Evolutionary conservation across 2,797 vertebrate genomes (phyloP), one percentile per base, ranked within the genome.

Genomic region (Aythya fuligula): DNA sequence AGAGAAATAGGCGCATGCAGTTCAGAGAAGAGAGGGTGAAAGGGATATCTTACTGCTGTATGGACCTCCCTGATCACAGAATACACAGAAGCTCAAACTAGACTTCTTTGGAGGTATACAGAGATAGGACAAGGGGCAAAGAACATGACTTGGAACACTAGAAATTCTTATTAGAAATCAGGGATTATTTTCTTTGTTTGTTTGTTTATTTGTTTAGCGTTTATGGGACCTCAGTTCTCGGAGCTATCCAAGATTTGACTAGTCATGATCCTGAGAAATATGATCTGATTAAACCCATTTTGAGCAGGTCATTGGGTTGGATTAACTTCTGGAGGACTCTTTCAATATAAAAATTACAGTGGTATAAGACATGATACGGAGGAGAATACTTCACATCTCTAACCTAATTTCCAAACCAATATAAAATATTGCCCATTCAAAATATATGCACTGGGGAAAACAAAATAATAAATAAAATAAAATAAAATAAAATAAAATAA

Each of bases 401-500:
- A 84, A 83, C 11, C 13, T 56, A 77, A 84, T 94, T 85, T 88
- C 62, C 70, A 93, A 85, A 78, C 11, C 65, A 86, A 84, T 53
- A 65, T 36, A 77, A 95, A 91, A 85, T 58, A 88, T 39, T 70
- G 39, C 28, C 34, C 19, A 62, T 62, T 81, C 78, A 56, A 90
- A 91, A 84, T 11, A 72, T 18, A 88, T 39, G 25, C 45, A 86
- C 22, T 74, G 34, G 79, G 38, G 2, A n/a, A 13, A 82, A 51
- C 43, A 43, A 43, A 43, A 43, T 17, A 43, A 43, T 8, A 51
- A 51, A 51, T 25, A 24, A 51, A 47, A 51, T 4, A 25, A 25
- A 51, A 22, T 13, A 25, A 51, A 49, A 13, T n/a, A n/a, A 38
- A 41, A 41, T 41, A 41, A 41, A 49, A 24, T 11, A 49, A 53